Conservation (phyloP, 2,888 invertebrate species). For the Agapetus fuscipes region DNA sequence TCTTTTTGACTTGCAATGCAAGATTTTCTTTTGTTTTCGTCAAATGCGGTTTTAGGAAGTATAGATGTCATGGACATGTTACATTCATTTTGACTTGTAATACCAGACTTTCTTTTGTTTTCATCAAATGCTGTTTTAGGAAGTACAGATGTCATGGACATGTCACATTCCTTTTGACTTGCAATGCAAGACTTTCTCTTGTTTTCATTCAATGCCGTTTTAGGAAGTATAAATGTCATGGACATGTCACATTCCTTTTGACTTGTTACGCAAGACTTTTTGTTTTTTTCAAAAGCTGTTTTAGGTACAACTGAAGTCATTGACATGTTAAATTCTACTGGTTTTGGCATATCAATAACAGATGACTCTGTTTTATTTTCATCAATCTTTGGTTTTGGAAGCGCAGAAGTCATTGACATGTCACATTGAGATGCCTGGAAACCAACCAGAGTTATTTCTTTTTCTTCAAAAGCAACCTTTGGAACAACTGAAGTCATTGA, state of each 20-base stretch:
- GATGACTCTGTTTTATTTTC: conserved; percentile 5
- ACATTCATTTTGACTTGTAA: not conserved
- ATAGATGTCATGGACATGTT: conserved; percentile 4
- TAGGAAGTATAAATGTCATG: conserved; percentile 1
- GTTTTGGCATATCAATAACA: conserved; percentile 8
- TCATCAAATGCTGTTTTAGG: not conserved
- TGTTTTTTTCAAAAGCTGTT: not conserved
- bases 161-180: not conserved
- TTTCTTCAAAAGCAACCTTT: conserved; percentile 1
- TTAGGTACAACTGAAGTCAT: not conserved
- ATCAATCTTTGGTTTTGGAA: not conserved
- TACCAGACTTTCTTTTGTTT: conserved; percentile 1
- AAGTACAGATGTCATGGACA: conserved; percentile 4
- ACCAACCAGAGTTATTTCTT: conserved; percentile 7
- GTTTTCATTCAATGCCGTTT: not conserved
- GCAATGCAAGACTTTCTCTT: no score
- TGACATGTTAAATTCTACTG: conserved; percentile 11
- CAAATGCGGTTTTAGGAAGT: not conserved
- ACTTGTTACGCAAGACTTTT: conserved; percentile 1
- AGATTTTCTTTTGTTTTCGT: conserved; percentile 4
- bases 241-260: conserved; percentile 9
- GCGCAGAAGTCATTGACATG: conserved; percentile 11
- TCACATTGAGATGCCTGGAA: conserved; percentile 1
- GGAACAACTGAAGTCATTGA: conserved; percentile 6
- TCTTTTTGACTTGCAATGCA: not conserved